Conservation (phyloP, 2,797 vertebrate genomes). For the Bradypodion pumilum region DNA sequence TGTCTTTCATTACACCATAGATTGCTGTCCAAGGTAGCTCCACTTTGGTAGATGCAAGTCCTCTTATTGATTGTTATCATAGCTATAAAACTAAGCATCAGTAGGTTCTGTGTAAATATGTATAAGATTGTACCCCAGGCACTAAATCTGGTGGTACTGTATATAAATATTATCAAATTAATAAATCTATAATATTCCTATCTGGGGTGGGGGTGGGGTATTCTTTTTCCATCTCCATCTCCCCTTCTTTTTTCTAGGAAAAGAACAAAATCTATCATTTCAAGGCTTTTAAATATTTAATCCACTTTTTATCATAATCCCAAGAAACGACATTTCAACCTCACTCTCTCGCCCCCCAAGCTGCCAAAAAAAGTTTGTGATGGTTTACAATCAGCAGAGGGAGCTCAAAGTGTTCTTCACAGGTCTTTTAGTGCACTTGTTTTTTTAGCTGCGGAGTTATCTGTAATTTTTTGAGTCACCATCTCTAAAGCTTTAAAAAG, state of each 20-base stretch:
- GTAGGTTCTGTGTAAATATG: background rate
- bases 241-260: background rate
- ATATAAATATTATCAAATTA: no score
- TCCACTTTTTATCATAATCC: background rate
- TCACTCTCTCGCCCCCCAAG: background rate
- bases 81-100: background rate
- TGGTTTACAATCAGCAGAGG: conserved; percentile 48
- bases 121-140: background rate
- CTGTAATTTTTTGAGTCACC: background rate
- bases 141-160: no score
- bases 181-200: background rate
- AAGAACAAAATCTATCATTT: background rate
- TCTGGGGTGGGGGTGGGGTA: no score
- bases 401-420: conserved; percentile 49
- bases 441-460: background rate
- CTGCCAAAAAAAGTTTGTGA: background rate
- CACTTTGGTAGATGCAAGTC: no score
- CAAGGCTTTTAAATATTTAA: background rate
- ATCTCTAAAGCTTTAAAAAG: background rate
- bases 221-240: background rate
- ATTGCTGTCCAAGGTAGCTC: no score
- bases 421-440: background rate
- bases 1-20: no score
- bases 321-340: background rate
- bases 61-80: no score